phyloP scores from a whole-genome alignment of 1,140 invertebrate species.

The Glomeris maerens region DNA sequence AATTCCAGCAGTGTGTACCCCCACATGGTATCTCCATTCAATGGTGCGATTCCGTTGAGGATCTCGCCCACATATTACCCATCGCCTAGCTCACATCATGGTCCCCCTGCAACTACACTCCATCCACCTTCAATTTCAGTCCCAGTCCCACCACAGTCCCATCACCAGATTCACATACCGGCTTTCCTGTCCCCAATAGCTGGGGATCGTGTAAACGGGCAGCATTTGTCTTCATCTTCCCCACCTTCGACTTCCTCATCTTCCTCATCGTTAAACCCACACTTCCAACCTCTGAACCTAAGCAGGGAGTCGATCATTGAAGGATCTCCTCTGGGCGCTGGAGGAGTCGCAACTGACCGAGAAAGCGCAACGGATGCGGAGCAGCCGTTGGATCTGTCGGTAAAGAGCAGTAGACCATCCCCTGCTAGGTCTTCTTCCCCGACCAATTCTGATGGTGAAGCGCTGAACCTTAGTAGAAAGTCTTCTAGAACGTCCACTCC shows the following conservation, averaged over 20 bases:
- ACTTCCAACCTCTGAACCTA: constrained; percentile 10
- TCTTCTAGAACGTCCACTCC: constrained; percentile 46
- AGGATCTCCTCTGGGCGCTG: not conserved
- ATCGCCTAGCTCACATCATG: constrained; percentile 10
- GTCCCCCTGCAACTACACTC: constrained; percentile 34
- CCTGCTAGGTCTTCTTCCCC: constrained; percentile 27
- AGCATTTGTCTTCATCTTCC: constrained; percentile 3
- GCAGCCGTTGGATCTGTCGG: constrained; percentile 21
- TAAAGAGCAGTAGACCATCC: constrained; percentile 28
- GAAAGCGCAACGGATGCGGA: constrained; percentile 10
- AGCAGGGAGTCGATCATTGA: constrained; percentile 17
- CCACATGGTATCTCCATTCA: constrained; percentile 1
- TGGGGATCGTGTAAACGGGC: not conserved
- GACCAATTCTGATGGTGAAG: constrained; percentile 44
- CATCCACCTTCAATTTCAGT: constrained; percentile 13
- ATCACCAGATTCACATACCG: not conserved
- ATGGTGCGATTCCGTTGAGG: constrained; percentile 1
- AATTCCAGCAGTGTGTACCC: not conserved
- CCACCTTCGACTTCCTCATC: constrained; percentile 9
- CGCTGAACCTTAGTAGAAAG: constrained; percentile 52
- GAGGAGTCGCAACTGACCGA: constrained; percentile 1
- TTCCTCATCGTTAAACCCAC: constrained; percentile 14
- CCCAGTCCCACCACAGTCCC: constrained; percentile 1
- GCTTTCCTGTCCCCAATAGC: not conserved
- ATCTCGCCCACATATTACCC: not conserved